These are phyloP conservation scores for Corythaeola cristata DNA, from an alignment of 2,113 vertebrate genomes.

Conservation along the genomic window DNA sequence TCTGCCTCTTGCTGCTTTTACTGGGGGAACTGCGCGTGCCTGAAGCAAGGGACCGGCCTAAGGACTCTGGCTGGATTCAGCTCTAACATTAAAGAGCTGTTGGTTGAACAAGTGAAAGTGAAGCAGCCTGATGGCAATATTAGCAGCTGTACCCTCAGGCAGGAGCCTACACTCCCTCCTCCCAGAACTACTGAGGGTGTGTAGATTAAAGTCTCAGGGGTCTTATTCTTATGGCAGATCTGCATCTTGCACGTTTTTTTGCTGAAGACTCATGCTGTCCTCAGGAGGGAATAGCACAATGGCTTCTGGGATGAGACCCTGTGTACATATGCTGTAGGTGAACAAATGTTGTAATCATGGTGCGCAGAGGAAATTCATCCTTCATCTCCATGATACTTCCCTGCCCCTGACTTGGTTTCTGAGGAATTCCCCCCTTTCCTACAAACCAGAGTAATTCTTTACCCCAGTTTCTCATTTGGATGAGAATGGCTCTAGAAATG, in stretches of 20 bases:
- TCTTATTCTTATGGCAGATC: not conserved
- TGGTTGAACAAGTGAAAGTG: not conserved
- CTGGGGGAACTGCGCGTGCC: not conserved
- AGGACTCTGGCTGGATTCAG: not conserved
- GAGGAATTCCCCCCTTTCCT: not conserved
- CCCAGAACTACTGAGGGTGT: not conserved
- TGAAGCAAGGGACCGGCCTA: fast-evolving
- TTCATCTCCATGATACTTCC: not conserved
- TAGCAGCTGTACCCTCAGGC: not conserved
- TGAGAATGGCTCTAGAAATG: not conserved
- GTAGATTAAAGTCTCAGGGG: not conserved
- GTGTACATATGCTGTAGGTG: not conserved
- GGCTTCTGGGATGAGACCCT: not conserved
- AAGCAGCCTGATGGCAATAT: not conserved
- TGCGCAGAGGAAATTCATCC: fast-evolving
- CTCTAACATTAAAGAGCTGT: not conserved
- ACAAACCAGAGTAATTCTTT: not conserved
- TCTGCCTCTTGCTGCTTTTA: not conserved
- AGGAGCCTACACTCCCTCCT: not conserved
- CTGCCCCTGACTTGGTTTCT: not conserved
- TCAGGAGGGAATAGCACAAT: not conserved
- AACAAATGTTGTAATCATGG: not conserved
- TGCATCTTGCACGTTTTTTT: not conserved
- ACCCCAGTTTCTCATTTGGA: not conserved
- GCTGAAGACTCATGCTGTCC: not conserved